Conservation (phyloP, 2,113 vertebrate species). For the Chloroceryle aenea region DNA sequence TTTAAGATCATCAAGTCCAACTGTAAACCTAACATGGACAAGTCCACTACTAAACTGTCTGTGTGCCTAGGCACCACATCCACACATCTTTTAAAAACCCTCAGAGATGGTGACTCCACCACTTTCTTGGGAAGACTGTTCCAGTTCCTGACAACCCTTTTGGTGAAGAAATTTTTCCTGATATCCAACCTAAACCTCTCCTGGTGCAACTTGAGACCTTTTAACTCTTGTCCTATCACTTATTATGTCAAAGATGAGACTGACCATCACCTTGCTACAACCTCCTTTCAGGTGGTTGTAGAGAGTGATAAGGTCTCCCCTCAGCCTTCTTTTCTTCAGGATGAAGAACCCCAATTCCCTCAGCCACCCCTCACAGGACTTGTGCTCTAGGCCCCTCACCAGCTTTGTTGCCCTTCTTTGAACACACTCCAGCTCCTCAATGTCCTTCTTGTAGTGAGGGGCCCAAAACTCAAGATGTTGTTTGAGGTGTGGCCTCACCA, state of each 20-base stretch:
- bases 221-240: not conserved
- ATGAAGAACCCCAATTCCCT: not conserved
- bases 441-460: not conserved
- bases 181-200: not conserved
- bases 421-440: fast-evolving
- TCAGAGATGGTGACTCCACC: not conserved
- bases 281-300: not conserved
- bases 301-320: not conserved
- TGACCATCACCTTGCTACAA: fast-evolving
- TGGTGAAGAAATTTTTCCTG: not conserved
- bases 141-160: not conserved
- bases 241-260: not conserved
- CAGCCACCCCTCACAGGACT: not conserved
- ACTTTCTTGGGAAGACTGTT: not conserved
- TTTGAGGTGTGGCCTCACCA: not conserved
- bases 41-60: not conserved
- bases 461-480: fast-evolving
- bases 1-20: not conserved
- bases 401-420: not conserved
- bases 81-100: not conserved
- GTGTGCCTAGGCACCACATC: not conserved
- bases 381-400: not conserved
- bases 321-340: not conserved
- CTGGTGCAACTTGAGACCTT: not conserved
- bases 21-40: not conserved